Base-by-base conservation (phyloP, 2,113 vertebrate species). In the Tragelaphus scriptus region DNA sequence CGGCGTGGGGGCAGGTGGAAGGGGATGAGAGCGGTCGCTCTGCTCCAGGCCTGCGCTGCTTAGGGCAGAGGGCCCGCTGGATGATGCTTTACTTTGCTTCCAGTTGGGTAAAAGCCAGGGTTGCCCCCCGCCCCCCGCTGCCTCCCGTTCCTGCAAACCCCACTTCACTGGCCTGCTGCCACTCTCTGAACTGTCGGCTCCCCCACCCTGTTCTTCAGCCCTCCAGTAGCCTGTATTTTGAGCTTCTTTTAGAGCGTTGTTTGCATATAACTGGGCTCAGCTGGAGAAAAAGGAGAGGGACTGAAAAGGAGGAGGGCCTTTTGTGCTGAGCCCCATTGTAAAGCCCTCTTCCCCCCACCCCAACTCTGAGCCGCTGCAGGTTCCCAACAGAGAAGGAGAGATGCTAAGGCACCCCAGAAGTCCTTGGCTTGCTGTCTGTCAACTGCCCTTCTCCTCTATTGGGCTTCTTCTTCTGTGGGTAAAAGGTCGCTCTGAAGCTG, bases 281-380 rank as follows among this genome's bases (percentile, higher is more conserved):
- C 98, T 99, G 98, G 98, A 97, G 97, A 98, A 98, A 98, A 99
- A 85, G 93, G 99, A 98, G 98, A 98, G 98, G 98, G 96, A 98
- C 98, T 97, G 98, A 97, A 98, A 98, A 97, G 97, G 98, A 98
- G 99, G 98, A 99, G 99, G 99, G 98, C 98, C 98, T 99, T 99
- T 99, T 99, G 99, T 99, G 98, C 98, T 97, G 98, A 98, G 97
- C 98, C 91, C 98, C 98, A 98, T 99, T 99, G 98, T 98, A 96
- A 55, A 10, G 97, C 97, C 59, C 5, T 88, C 82, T 91, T 94
- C 93, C 85, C 89, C 84, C 23, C 12, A 44, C 51, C 96, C 96
- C 85, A 71, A 56, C 89, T 90, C 81, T 12, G 28, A n/a, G 92
- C 25, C 61, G 49, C 25, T 19, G n/a, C 81, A 55, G 65, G 53